phyloP scores from a whole-genome alignment of 1,140 invertebrate species.

The Hycleus cichorii region DNA sequence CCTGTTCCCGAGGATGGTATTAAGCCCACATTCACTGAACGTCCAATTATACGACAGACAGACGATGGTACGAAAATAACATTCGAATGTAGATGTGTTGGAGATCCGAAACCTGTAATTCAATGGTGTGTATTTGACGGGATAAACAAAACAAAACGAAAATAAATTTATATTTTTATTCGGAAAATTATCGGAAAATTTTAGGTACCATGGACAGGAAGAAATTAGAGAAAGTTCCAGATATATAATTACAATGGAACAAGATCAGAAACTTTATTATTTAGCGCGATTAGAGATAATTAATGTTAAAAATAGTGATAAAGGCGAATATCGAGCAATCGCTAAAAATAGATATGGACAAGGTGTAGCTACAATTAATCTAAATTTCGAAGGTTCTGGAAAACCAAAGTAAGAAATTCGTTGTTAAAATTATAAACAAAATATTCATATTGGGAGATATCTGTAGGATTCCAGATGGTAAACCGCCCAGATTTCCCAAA shows the following conservation, averaged over 20 bases:
- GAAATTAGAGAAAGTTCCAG: constrained; percentile 68
- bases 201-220: constrained; percentile 78
- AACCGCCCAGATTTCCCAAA: constrained; percentile 92
- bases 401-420: constrained; percentile 69
- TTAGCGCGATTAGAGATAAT: constrained; percentile 77
- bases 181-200: constrained; percentile 4
- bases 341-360: constrained; percentile 90
- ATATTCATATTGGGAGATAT: constrained; percentile 14
- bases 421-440: neutral
- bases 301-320: constrained; percentile 75
- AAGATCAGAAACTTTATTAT: constrained; percentile 84
- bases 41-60: constrained; percentile 89
- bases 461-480: constrained; percentile 85
- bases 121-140: constrained; percentile 69
- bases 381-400: constrained; percentile 87
- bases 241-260: constrained; percentile 69
- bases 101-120: constrained; percentile 86
- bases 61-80: constrained; percentile 87
- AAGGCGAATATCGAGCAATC: constrained; percentile 87
- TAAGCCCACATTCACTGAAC: constrained; percentile 92
- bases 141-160: neutral
- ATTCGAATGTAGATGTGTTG: constrained; percentile 92
- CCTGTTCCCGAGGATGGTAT: constrained; percentile 84
- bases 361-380: constrained; percentile 88
- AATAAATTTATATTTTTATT: neutral